These are phyloP conservation scores for Aphaenogaster rudis DNA, from an alignment of 1,140 invertebrate genomes.

Conservation along the genomic window DNA sequence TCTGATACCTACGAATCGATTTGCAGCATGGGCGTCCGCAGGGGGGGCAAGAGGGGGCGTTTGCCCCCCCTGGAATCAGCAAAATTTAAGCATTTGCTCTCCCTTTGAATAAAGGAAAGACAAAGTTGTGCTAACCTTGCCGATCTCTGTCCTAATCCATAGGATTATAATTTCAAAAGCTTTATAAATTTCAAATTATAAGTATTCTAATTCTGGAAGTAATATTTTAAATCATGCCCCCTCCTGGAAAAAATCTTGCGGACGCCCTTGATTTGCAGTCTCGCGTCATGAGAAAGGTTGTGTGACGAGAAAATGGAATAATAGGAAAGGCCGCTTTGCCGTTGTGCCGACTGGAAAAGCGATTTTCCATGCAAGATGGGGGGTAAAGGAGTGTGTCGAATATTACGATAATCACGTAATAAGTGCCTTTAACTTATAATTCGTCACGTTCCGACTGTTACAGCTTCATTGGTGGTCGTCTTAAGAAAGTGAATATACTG, in stretches of 20 bases:
- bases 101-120: no score
- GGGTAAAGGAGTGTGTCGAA: slow-evolving; percentile 2
- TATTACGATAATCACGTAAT: slow-evolving; percentile 65
- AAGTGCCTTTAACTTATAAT: slow-evolving; percentile 63
- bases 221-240: no score
- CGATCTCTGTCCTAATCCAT: no score
- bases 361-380: slow-evolving; percentile 44
- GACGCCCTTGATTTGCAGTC: background rate
- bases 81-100: no score
- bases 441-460: slow-evolving; percentile 25
- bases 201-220: no score
- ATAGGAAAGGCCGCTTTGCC: slow-evolving; percentile 33
- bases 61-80: no score
- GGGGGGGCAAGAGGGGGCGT: no score
- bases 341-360: slow-evolving; percentile 20
- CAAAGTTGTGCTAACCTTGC: no score
- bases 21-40: background rate
- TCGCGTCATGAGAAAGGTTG: slow-evolving; percentile 8
- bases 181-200: no score
- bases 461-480: background rate
- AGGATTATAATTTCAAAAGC: no score
- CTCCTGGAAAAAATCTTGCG: no score
- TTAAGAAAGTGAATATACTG: background rate
- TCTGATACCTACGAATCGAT: slow-evolving; percentile 47
- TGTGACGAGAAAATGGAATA: slow-evolving; percentile 56